Conservation (phyloP, 2,113 vertebrate genomes). For the Tautogolabrus adspersus region DNA sequence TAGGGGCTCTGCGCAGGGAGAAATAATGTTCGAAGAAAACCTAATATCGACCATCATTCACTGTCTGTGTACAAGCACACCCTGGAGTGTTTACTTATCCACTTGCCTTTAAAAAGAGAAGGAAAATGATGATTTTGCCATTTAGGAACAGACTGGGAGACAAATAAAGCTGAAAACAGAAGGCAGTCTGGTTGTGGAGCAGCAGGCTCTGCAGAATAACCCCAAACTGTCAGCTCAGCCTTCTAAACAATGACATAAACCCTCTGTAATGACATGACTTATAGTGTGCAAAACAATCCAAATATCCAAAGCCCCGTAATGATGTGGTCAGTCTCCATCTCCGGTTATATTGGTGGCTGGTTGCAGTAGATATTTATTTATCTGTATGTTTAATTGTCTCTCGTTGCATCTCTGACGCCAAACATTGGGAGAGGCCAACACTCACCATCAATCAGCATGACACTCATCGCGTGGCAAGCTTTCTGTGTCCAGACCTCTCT, state of each 20-base stretch:
- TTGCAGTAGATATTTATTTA: slow-evolving; percentile 10
- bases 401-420: slow-evolving; percentile 19
- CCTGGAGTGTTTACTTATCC: slow-evolving; percentile 32
- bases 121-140: slow-evolving; percentile 15
- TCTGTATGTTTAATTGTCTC: slow-evolving; percentile 21
- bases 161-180: slow-evolving; percentile 11
- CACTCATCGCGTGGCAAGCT: slow-evolving; percentile 38
- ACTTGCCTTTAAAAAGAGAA: slow-evolving; percentile 21
- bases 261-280: neutral
- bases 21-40: slow-evolving; percentile 35
- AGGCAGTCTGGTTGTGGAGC: neutral
- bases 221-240: slow-evolving; percentile 7
- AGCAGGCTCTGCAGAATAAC: neutral
- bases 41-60: slow-evolving; percentile 45
- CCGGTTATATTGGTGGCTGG: neutral
- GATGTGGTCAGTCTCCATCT: neutral
- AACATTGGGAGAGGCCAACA: slow-evolving; percentile 24
- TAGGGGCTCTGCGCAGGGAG: slow-evolving; percentile 11
- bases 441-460: slow-evolving; percentile 57
- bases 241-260: slow-evolving; percentile 16
- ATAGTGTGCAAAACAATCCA: neutral
- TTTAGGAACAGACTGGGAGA: slow-evolving; percentile 12
- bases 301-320: neutral
- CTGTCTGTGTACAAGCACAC: slow-evolving; percentile 15
- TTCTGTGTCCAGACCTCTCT: slow-evolving; percentile 35